Evolutionary conservation across 2,888 invertebrate genomes (phyloP).

Genomic region (Dicycla oo): DNA sequence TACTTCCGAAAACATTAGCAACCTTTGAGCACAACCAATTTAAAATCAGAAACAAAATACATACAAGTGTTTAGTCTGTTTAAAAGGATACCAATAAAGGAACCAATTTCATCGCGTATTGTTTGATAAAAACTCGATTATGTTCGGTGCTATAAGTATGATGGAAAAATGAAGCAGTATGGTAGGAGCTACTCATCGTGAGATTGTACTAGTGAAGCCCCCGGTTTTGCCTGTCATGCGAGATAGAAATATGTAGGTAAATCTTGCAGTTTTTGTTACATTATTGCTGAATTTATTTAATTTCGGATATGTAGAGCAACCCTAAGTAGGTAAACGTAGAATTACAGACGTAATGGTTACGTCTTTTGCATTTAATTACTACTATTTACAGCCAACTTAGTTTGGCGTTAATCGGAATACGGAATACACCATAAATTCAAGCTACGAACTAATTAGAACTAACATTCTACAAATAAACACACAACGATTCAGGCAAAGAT

Average conservation of each 20-base stretch:
- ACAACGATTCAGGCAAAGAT: conserved; percentile 76
- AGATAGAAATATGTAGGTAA: background rate
- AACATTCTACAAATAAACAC: conserved; percentile 52
- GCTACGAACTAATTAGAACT: conserved; percentile 40
- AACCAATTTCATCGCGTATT: conserved; percentile 88
- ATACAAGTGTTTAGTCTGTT: conserved; percentile 77
- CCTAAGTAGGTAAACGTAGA: background rate
- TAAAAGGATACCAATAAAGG: conserved; percentile 83
- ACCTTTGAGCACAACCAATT: conserved; percentile 58
- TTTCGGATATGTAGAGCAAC: too few relatives aligned
- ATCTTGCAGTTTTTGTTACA: background rate
- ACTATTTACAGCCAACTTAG: conserved; percentile 10
- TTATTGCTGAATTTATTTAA: background rate
- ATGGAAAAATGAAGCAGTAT: conserved; percentile 72
- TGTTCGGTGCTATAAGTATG: conserved; percentile 81
- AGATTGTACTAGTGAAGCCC: conserved; percentile 44
- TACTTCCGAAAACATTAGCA: too few relatives aligned
- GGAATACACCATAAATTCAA: conserved; percentile 41
- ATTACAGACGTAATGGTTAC: background rate
- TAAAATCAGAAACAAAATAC: conserved; percentile 53
- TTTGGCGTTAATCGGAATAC: conserved; percentile 13
- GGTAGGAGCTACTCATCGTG: conserved; percentile 61
- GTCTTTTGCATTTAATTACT: background rate
- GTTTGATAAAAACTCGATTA: conserved; percentile 89
- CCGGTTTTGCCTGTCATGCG: conserved; percentile 51